Base-by-base conservation (phyloP, 2,113 vertebrate species). In the Tupaia tana region DNA sequence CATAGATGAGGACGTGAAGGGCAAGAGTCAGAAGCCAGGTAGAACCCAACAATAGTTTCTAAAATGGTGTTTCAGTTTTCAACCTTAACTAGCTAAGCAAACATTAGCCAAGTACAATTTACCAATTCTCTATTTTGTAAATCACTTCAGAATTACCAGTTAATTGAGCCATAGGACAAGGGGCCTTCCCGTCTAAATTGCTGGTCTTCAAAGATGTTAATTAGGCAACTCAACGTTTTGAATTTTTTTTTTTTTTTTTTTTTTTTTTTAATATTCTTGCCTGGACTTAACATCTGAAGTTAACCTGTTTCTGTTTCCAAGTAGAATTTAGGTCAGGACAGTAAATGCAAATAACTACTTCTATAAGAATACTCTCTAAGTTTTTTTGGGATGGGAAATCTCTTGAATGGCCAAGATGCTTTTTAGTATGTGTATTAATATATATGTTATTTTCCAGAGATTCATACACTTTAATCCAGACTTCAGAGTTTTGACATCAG, bases 271-370 rank as follows among this genome's bases (percentile, higher is more conserved):
- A 43, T 54, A 14, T 67, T 78, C 67, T 95, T 56, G 1, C 67
- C 19, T 75, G 29, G 34, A 89, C 66, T 79, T 89, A 91, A 92
- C 78, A 20, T 73, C 15, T 94, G 24, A 81, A 12, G 6, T 29
- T 79, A 79, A 90, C 4, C 54, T 89, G 11, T 81, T 79, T 94
- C 34, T 91, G 43, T 87, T 34, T 93, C 43, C 22, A 58, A 12
- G 24, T 58, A 77, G 61, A 89, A 89, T 58, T 94, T 82, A 75
- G n/a, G 10, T 18, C 34, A 89, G 25, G 24, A 59, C 52, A 82
- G 79, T 81, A 86, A 88, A 88, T 64, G 85, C 31, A 70, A 93
- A 95, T 70, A 52, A 69, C 15, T 78, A 34, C 86, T 82, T 96
- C 89, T 80, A 24, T 15, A 85, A 91, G 15, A 12, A n/a, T 79